phyloP scores from a whole-genome alignment of 2,888 invertebrate species.

The Mesorhabditis belari region DNA sequence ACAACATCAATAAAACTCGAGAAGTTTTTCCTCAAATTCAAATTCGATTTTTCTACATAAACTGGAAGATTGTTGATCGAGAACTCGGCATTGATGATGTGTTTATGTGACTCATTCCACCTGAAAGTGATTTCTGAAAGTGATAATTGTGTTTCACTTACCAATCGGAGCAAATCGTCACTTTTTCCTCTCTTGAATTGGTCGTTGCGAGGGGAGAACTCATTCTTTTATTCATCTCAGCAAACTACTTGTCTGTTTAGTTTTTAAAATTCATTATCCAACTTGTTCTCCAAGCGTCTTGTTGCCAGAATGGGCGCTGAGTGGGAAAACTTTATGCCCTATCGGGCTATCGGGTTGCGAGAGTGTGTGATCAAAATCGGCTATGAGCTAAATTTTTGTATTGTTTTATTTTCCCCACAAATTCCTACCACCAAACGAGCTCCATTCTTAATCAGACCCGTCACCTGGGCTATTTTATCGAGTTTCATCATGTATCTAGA shows the following conservation, averaged over 20 bases:
- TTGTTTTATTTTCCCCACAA: not conserved
- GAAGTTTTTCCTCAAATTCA: not conserved
- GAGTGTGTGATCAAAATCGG: conserved; percentile 2
- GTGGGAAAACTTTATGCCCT: not conserved
- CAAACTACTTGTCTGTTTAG: not conserved
- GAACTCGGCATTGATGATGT: not conserved
- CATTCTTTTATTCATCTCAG: not conserved
- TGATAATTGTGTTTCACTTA: not conserved
- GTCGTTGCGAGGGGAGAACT: not conserved
- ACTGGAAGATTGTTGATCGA: not conserved
- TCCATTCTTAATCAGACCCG: not conserved
- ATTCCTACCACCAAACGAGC: not conserved
- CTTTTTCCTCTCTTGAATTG: not conserved
- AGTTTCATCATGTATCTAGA: not conserved
- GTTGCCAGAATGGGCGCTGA: not conserved
- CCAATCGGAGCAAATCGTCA: not conserved
- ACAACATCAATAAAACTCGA: not conserved
- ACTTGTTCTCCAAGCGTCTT: not conserved
- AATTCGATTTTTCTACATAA: not conserved
- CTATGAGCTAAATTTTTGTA: conserved; percentile 1
- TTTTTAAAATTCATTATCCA: not conserved
- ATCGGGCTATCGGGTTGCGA: not conserved
- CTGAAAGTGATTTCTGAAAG: not conserved
- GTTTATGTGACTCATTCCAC: not conserved
- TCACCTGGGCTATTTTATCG: not conserved